A percentile compares a stretch with the other conserved stretches of the same genome.
Evolutionary conservation across 1,140 invertebrate genomes (phyloP).

Genomic region (Leptinotarsa texana): DNA sequence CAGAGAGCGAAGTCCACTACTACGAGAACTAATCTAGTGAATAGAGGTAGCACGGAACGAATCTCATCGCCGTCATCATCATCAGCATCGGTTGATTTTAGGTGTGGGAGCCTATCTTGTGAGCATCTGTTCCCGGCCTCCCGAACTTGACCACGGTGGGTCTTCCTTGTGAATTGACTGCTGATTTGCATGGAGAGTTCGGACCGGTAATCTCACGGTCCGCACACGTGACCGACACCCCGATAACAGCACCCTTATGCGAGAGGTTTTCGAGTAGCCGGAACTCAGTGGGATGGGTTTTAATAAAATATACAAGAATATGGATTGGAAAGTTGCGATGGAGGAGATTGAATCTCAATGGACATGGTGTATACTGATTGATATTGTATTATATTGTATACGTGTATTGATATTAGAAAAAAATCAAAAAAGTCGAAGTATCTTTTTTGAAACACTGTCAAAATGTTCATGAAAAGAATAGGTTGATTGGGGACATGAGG

Average conservation of each 20-base stretch:
- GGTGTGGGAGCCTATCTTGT: not conserved
- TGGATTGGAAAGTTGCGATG: too few relatives aligned
- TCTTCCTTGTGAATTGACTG: not conserved
- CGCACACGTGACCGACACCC: not conserved
- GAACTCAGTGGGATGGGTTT: not conserved
- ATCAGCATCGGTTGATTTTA: not conserved
- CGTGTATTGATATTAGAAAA: too few relatives aligned
- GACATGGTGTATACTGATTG: too few relatives aligned
- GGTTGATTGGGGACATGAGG: too few relatives aligned
- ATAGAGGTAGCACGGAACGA: not conserved
- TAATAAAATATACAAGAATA: too few relatives aligned
- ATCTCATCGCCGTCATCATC: not conserved
- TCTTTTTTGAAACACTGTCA: too few relatives aligned
- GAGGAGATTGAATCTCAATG: too few relatives aligned
- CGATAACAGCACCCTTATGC: slow-evolving; percentile 1
- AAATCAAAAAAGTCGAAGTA: too few relatives aligned
- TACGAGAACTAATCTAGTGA: slow-evolving; percentile 3
- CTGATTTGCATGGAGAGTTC: not conserved
- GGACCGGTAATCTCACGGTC: not conserved
- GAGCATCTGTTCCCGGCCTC: not conserved
- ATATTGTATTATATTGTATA: too few relatives aligned
- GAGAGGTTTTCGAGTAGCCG: not conserved
- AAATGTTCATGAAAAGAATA: too few relatives aligned
- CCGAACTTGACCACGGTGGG: not conserved
- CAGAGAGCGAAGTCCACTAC: not conserved